Percentiles rank a stretch among this genome's conserved stretches.
Evolutionary conservation across 2,797 vertebrate genomes (phyloP).

Genomic region (Choloepus didactylus): DNA sequence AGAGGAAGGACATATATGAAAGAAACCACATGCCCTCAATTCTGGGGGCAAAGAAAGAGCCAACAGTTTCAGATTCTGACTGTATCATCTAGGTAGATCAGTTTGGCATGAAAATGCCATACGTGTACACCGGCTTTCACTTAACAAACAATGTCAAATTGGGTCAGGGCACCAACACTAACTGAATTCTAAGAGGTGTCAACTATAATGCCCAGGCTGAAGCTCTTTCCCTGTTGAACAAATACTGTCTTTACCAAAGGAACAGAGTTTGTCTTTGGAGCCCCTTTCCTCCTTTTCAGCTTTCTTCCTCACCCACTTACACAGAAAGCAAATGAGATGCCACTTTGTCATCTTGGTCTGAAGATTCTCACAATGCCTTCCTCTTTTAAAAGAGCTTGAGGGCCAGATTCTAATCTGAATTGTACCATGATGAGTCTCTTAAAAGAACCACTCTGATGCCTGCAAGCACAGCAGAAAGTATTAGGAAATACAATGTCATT

Average conservation of each 20-base stretch:
- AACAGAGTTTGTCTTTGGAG: conserved; percentile 72
- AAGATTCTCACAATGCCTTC: conserved; percentile 56
- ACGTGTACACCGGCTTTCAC: conserved; percentile 80
- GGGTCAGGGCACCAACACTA: conserved; percentile 84
- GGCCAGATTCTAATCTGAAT: conserved; percentile 79
- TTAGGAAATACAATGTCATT: conserved; percentile 58
- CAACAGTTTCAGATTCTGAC: conserved; percentile 76
- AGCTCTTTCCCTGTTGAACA: conserved; percentile 83
- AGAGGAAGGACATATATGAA: background rate
- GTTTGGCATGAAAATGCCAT: conserved; percentile 82
- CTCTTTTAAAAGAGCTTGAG: conserved; percentile 80
- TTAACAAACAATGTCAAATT: conserved; percentile 85
- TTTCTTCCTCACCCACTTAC: conserved; percentile 76
- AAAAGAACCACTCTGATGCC: conserved; percentile 64
- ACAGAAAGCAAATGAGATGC: conserved; percentile 81
- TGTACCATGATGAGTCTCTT: conserved; percentile 58
- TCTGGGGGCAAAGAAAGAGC: conserved; percentile 74
- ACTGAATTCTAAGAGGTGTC: conserved; percentile 86
- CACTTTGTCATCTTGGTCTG: conserved; percentile 70
- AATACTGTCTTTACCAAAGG: conserved; percentile 62
- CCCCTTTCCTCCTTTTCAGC: conserved; percentile 54
- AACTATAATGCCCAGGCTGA: conserved; percentile 77
- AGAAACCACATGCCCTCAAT: conserved; percentile 63
- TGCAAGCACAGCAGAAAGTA: background rate
- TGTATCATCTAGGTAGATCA: conserved; percentile 76